phyloP scores from a whole-genome alignment of 2,113 vertebrate species.

The Sylvilagus bachmani region DNA sequence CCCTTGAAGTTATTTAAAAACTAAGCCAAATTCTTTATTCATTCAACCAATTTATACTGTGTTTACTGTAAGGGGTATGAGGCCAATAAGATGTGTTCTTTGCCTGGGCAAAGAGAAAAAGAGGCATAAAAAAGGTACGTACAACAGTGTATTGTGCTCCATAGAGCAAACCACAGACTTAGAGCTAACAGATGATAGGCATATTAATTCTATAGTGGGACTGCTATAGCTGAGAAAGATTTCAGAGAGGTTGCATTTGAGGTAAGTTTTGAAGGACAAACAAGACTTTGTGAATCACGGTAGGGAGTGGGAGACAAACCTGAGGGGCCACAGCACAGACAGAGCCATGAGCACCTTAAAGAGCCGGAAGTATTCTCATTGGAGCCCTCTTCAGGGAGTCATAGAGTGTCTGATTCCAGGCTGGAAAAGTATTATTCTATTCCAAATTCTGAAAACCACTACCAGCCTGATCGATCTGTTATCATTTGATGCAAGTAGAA shows the following conservation, averaged over 20 bases:
- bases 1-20: conserved; percentile 37
- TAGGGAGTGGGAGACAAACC: background rate
- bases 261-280: conserved; percentile 8
- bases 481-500: background rate
- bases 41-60: background rate
- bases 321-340: background rate
- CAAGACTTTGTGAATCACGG: background rate
- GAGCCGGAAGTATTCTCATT: no score
- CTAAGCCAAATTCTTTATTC: conserved; percentile 27
- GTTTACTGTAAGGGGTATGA: background rate
- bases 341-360: background rate
- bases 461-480: background rate
- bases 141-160: background rate
- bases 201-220: background rate
- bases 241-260: conserved; percentile 14
- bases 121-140: background rate
- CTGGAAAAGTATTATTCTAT: background rate
- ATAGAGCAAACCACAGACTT: background rate
- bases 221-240: background rate
- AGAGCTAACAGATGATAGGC: background rate
- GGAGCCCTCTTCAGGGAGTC: background rate
- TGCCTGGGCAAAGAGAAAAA: conserved; percentile 8
- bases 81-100: conserved; percentile 25
- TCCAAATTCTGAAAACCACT: background rate
- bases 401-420: background rate